Evolutionary conservation across 2,888 invertebrate species (phyloP), one percentile per base, ranked within the genome.

Genomic region (Cerastis leucographa): DNA sequence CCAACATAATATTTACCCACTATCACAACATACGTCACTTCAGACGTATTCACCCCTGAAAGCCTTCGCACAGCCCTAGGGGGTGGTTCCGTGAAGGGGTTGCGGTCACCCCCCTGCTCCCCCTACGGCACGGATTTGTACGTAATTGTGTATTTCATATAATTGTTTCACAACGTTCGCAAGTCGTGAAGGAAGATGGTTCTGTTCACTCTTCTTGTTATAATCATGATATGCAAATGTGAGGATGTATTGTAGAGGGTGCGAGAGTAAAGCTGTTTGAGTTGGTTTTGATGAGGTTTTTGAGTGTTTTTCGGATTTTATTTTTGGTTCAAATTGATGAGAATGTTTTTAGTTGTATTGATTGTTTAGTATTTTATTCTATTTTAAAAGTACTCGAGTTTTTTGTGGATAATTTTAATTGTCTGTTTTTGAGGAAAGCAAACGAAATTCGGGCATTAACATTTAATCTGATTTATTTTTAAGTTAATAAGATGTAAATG

Each of bases 131-230:
- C 88, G 88, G 88, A 88, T 88, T 88, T 88, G 82, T 83, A 83
- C 84, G 88, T 88, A 87, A 87, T 86, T 86, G 86, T 89, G 85
- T 89, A 90, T 88, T 88, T 89, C 86, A 87, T 88, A 88, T 91
- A 91, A 92, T 92, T 92, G 91, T 91, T 91, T 90, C 88, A 87
- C 90, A 89, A 86, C 90, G 89, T 89, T 89, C 89, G 82, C 85
- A 86, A 74, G 74, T 83, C 80, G 79, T 80, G 64, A 70, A 68
- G 71, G 78, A 80, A 80, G 80, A 77, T 84, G 71, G 4, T 61
- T 83, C 64, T 46, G 65, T 74, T 72, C 71, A 59, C 69, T 74
- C 44, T 66, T 81, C 68, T 67, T 78, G 81, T 59, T 69, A 46
- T 71, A 49, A 78, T 62, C 62, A 74, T 71, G n/a, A 42, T 66